Evolutionary conservation across 2,113 vertebrate species (phyloP), one percentile per base, ranked within the genome.

Genomic region (Poicephalus meyeri): DNA sequence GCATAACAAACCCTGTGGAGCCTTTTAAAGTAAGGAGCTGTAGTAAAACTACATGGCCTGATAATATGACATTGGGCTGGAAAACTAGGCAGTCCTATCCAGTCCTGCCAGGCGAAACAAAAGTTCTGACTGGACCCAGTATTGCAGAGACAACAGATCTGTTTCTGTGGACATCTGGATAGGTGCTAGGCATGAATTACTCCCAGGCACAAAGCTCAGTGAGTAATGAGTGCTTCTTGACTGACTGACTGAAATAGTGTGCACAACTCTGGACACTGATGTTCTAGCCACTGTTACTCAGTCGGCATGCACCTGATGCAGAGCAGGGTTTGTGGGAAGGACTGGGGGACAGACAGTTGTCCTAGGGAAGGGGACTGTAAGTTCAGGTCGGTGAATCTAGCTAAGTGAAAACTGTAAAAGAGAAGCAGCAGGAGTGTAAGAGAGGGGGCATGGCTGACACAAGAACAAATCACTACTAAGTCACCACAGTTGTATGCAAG

Each of bases 241-340:
- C 53, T 29, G 10, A 58, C 0, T 78, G 46, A 52, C 0, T 80
- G 55, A 61, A 72, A 71, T 1, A 25, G 35, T 0, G 2, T 26
- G 60, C 65, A 76, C 74, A 82, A 18, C 37, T 93, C 39, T 58
- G 69, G 44, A 7, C 58, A 33, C 44, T 33, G 64, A 31, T 50
- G 52, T 29, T 82, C 60, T 53, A 63, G 41, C 39, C 52, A 4
- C 33, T 71, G 69, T 26, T 37, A 2, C 55, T 65, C 69, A 19
- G 18, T 9, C 4, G 5, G 56, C n/a, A 56, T 24, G 11, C 31
- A 46, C 9, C 46, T 81, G 46, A 24, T 24, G 7, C 14, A 44
- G 53, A 80, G 53, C 31, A 65, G 58, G 24, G 64, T 26, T 61
- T 56, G 64, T 29, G n/a, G 42, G 74, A 13, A 42, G 10, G 69